Percentiles rank a stretch among this genome's conserved stretches.
These are phyloP conservation scores for Zygogramma bicolorata DNA, from an alignment of 2,888 invertebrate genomes.

Conservation along the genomic window DNA sequence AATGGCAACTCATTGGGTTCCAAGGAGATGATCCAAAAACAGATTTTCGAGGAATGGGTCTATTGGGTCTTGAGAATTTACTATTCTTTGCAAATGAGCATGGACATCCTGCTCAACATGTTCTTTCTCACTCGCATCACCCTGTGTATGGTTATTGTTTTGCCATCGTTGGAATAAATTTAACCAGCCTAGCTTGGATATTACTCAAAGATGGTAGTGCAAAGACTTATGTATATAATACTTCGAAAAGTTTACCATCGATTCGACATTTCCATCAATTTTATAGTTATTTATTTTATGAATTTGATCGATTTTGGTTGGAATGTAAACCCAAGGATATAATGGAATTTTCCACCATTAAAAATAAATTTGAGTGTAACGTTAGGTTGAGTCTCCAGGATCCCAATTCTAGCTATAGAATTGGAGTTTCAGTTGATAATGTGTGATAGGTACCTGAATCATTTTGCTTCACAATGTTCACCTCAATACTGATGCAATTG, in stretches of 20 bases:
- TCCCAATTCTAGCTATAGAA: slow-evolving; percentile 80
- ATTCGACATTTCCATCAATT: slow-evolving; percentile 89
- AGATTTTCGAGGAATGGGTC: slow-evolving; percentile 98
- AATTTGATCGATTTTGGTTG: slow-evolving; percentile 96
- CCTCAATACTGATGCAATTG: background rate
- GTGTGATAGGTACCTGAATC: slow-evolving; percentile 64
- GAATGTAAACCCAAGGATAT: slow-evolving; percentile 91
- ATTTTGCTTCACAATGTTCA: background rate
- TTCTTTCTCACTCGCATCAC: slow-evolving; percentile 89
- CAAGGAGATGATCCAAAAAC: slow-evolving; percentile 99
- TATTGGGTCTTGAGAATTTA: slow-evolving; percentile 92
- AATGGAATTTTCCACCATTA: slow-evolving; percentile 94
- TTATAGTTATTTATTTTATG: slow-evolving; percentile 93
- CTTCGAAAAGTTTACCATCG: slow-evolving; percentile 75
- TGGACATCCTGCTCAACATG: slow-evolving; percentile 82
- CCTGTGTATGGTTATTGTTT: slow-evolving; percentile 90
- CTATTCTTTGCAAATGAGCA: slow-evolving; percentile 88
- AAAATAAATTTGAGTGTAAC: slow-evolving; percentile 84
- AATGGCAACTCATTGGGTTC: slow-evolving; percentile 97
- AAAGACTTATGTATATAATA: slow-evolving; percentile 93
- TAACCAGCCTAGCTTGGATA: slow-evolving; percentile 90
- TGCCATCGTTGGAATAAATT: slow-evolving; percentile 94
- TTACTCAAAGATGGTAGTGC: slow-evolving; percentile 85
- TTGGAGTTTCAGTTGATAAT: slow-evolving; percentile 83
- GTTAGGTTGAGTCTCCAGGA: slow-evolving; percentile 78